Base-by-base conservation (phyloP, 2,888 invertebrate species). In the Eupithecia dodoneata region DNA sequence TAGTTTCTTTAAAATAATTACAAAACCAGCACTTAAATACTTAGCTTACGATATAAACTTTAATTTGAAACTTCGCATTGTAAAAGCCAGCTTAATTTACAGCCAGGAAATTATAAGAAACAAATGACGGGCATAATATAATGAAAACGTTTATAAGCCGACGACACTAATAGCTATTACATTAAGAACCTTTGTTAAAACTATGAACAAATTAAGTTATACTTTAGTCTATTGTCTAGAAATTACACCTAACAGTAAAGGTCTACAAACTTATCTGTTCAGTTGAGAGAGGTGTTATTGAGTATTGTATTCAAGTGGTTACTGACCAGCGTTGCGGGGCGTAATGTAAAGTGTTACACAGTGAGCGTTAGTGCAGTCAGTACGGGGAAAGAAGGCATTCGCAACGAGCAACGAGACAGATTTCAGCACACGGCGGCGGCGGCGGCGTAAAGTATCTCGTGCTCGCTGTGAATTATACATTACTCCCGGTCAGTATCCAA, bases 181-280 rank as follows among this genome's bases (percentile, higher is more conserved):
- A 69, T 77, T 72, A 75, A 65, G 59, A 76, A 76, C 63, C 12
- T 69, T 76, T 74, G 75, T 77, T 78, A 42, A 10, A 69, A 10
- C 73, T 76, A 72, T 72, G 72, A 74, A 72, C 63, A 71, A 76
- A 76, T 78, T 70, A 72, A 76, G 69, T 72, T 66, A 65, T 65
- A 76, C 41, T 41, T 2, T 15, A 66, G 10, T 66, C 18, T 65
- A 10, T 41, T 41, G 65, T 41, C 15, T 41, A 15, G 66, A 15
- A 42, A 15, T 42, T 10, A 65, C 5, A 13, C n/a, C 9, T 55
- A 41, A 65, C 41, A 4, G 13, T 65, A 30, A 41, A 41, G 66
- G 7, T 42, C 42, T 7, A 66, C 66, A 41, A 42, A 66, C 42
- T 66, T 66, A 66, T 66, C 66, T 66, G 66, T 66, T 41, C 15